These are phyloP conservation scores for Tetragnatha versicolor DNA, from an alignment of 1,140 invertebrate genomes.

Conservation along the genomic window DNA sequence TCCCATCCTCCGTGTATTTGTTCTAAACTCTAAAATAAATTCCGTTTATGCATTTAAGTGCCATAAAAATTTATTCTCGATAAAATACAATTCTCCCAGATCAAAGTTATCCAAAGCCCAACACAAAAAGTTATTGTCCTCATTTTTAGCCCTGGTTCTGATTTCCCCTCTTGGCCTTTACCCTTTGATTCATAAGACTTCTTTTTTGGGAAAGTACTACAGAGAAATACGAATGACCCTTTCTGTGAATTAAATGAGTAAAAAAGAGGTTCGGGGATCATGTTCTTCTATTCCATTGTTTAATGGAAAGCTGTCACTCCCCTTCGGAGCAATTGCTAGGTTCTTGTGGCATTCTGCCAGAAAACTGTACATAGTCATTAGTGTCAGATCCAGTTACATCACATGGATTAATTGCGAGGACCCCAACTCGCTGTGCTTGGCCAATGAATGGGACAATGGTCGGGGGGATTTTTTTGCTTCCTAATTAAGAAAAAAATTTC, in stretches of 20 bases:
- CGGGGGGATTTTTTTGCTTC: constrained; percentile 7
- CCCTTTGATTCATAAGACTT: constrained; percentile 41
- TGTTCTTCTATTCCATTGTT: constrained; percentile 44
- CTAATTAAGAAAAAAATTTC: constrained; percentile 40
- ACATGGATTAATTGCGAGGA: constrained; percentile 43
- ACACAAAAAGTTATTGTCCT: background rate
- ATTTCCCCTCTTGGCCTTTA: constrained; percentile 30
- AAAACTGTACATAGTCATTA: constrained; percentile 51
- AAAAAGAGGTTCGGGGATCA: constrained; percentile 44
- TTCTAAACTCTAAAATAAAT: no score
- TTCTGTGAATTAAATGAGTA: constrained; percentile 24
- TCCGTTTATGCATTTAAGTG: no score
- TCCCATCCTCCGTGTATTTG: no score
- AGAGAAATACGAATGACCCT: constrained; percentile 28
- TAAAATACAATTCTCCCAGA: no score
- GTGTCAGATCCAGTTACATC: constrained; percentile 49
- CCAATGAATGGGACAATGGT: constrained; percentile 43
- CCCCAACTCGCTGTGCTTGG: constrained; percentile 18
- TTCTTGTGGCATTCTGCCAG: constrained; percentile 41
- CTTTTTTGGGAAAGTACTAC: background rate
- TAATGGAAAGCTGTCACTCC: constrained; percentile 47
- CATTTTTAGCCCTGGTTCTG: background rate
- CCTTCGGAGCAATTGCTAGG: constrained; percentile 18
- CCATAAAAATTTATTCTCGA: no score
- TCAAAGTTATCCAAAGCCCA: no score